These are phyloP conservation scores for Resseliella maxima DNA, from an alignment of 2,888 invertebrate genomes.

Conservation along the genomic window DNA sequence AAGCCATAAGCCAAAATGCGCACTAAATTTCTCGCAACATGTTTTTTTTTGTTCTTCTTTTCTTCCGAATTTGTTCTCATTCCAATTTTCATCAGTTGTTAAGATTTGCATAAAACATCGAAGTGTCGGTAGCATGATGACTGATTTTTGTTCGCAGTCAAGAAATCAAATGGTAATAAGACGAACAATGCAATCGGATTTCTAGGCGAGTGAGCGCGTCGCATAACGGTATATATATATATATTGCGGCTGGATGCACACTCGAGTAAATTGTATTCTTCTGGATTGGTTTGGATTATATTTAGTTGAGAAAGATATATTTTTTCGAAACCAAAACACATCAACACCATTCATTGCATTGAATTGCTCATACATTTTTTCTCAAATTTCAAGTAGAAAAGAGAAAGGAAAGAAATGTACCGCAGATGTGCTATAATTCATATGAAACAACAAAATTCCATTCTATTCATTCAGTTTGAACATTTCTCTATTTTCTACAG, in stretches of 20 bases:
- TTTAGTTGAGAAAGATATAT: background rate
- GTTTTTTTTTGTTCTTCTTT: background rate
- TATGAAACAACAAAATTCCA: background rate
- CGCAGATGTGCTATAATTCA: conserved; percentile 21
- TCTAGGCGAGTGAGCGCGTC: conserved; percentile 43
- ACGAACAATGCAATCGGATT: conserved; percentile 42
- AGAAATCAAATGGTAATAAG: background rate
- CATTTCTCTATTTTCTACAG: background rate
- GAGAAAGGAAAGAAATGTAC: conserved; percentile 27
- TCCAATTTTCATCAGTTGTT: background rate
- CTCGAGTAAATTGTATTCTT: background rate
- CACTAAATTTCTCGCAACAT: background rate
- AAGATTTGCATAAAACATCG: conserved; percentile 19
- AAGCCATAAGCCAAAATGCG: background rate
- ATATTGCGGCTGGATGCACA: background rate
- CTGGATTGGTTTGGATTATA: conserved; percentile 13
- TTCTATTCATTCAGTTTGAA: background rate
- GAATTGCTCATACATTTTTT: background rate
- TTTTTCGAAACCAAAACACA: background rate
- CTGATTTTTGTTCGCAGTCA: conserved; percentile 11
- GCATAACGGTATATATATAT: conserved; percentile 14
- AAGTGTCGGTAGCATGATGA: background rate
- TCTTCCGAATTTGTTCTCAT: background rate
- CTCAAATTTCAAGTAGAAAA: conserved; percentile 9
- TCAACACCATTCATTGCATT: conserved; percentile 16